Percentiles rank a stretch among this genome's conserved stretches.
Evolutionary conservation across 2,888 invertebrate genomes (phyloP).

Genomic region (Torymus aiolomorphi): DNA sequence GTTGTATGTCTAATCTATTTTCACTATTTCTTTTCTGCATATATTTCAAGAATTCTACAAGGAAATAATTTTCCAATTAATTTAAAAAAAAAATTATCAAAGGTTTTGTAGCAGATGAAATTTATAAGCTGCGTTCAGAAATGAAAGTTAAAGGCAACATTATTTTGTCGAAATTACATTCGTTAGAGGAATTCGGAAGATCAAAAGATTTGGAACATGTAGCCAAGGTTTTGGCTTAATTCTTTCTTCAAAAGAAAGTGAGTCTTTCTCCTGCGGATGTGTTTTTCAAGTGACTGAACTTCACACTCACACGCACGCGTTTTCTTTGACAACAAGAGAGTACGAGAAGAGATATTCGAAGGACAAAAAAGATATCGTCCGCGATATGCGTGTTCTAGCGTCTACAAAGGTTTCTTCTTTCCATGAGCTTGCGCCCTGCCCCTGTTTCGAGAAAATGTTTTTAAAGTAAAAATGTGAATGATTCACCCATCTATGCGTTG

Average conservation of each 20-base stretch:
- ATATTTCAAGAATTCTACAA: too few species aligned
- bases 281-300: constrained; percentile 50
- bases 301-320: constrained; percentile 25
- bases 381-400: not conserved
- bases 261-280: not conserved
- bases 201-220: constrained; percentile 43
- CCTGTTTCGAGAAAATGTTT: constrained; percentile 6
- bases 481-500: constrained; percentile 38
- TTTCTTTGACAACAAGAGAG: constrained; percentile 45
- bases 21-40: too few species aligned
- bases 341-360: constrained; percentile 38
- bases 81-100: too few species aligned
- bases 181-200: constrained; percentile 24
- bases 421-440: not conserved
- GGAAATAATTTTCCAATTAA: too few species aligned
- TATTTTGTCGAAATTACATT: constrained; percentile 13
- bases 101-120: too few species aligned
- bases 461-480: constrained; percentile 41
- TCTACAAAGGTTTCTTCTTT: constrained; percentile 46
- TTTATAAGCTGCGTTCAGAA: too few species aligned
- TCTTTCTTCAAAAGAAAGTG: constrained; percentile 47
- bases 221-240: constrained; percentile 40
- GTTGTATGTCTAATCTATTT: too few species aligned
- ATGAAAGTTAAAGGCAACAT: not conserved
- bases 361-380: constrained; percentile 43